Evolutionary conservation across 2,113 vertebrate species (phyloP).

Genomic region (Pogona vitticeps): DNA sequence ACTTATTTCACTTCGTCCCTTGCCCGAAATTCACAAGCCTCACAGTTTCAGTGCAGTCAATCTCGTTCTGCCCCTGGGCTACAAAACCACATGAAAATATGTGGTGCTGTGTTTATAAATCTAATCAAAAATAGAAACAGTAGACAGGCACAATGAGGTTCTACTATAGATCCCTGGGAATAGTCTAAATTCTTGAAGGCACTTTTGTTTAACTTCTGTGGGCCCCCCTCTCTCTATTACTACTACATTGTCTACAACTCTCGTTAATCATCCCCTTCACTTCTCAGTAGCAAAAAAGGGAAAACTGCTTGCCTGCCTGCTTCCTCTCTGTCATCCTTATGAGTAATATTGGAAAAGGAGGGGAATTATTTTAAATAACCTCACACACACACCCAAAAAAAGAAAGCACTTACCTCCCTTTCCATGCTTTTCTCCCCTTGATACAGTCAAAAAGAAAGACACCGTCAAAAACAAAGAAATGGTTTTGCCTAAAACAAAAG

Average conservation of each 20-base stretch:
- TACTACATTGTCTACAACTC: conserved; percentile 75
- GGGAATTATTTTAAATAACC: conserved; percentile 53
- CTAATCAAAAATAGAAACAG: conserved; percentile 85
- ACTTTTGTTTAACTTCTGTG: conserved; percentile 90
- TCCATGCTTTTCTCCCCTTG: conserved; percentile 64
- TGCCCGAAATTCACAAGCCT: conserved; percentile 80
- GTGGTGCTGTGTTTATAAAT: conserved; percentile 86
- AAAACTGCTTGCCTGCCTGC: conserved; percentile 76
- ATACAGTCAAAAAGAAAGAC: conserved; percentile 58
- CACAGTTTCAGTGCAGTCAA: conserved; percentile 76
- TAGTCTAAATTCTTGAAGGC: conserved; percentile 86
- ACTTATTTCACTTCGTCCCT: conserved; percentile 79
- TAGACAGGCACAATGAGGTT: conserved; percentile 85
- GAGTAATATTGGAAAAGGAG: conserved; percentile 71
- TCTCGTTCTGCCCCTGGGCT: conserved; percentile 73
- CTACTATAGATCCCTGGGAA: conserved; percentile 91
- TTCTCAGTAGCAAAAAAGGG: conserved; percentile 75
- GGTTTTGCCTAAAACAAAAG: conserved; percentile 56
- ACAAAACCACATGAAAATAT: conserved; percentile 84
- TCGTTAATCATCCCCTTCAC: conserved; percentile 83
- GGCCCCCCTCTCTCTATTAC: conserved; percentile 70
- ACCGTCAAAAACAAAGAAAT: conserved; percentile 44
- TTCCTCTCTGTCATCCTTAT: conserved; percentile 69
- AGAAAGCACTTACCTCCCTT: conserved; percentile 62
- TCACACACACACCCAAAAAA: conserved; percentile 10